Conservation (phyloP, 2,888 invertebrate species). For the Xylocampa areola region DNA sequence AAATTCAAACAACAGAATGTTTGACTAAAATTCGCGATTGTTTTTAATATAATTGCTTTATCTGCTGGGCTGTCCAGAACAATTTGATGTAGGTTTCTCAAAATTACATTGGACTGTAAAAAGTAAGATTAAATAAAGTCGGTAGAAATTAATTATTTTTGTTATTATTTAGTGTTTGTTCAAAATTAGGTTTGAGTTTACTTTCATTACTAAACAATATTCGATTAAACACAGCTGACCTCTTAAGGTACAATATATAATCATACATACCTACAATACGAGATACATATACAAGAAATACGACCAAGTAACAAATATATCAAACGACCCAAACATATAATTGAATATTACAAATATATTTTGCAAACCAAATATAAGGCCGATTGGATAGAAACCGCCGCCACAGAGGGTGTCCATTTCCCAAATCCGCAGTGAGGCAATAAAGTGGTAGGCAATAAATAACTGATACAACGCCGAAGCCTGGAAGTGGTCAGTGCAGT, state of each 20-base stretch:
- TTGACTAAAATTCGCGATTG: too few species aligned
- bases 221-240: neutral
- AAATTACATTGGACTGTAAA: too few species aligned
- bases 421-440: slow-evolving; percentile 64
- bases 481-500: slow-evolving; percentile 66
- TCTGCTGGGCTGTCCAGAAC: too few species aligned
- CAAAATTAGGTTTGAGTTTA: too few species aligned
- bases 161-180: too few species aligned
- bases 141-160: too few species aligned
- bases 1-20: neutral
- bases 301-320: slow-evolving; percentile 37
- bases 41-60: neutral
- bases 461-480: slow-evolving; percentile 71
- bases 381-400: slow-evolving; percentile 63
- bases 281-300: slow-evolving; percentile 24
- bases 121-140: too few species aligned
- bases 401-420: slow-evolving; percentile 60
- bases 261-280: neutral
- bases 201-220: neutral
- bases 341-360: slow-evolving; percentile 61
- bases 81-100: too few species aligned
- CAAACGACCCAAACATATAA: slow-evolving; percentile 51
- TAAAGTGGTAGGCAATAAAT: slow-evolving; percentile 69
- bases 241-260: neutral
- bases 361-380: slow-evolving; percentile 61